Evolutionary conservation across 1,140 invertebrate genomes (phyloP), one percentile per base, ranked within the genome.

Genomic region (Drosophila azteca): DNA sequence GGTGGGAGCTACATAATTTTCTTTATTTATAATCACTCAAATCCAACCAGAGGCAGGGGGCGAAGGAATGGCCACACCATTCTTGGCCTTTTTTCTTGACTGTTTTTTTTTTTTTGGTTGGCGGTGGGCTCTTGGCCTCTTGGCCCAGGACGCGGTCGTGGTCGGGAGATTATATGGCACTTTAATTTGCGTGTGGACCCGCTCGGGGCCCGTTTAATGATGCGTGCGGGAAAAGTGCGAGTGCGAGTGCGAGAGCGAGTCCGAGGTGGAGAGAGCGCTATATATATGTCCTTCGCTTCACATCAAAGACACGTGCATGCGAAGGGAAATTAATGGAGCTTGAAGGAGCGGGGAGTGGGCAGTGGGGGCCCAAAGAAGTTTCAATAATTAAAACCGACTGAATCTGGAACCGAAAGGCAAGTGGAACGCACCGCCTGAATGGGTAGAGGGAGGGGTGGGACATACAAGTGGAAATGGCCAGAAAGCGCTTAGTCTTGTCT

Each of bases 11-110:
- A 41, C 43, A 31, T 54, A 81, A 70, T 85, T 73, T 67, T 68
- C 24, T 26, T 85, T 81, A 81, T 81, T 77, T 87, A 85, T 85
- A 85, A 85, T 85, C 81, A 78, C 77, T 85, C 74, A 81, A 68
- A 80, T 79, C 76, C 76, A 75, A 50, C 45, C 22, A 48, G 15
- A 57, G 22, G 50, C 49, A 41, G 2, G 9, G 46, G 43, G 24
- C 49, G 24, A 24, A 2, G 24, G 74, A 64, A 62, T n/a, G n/a
- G n/a, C 17, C 31, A 77, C 46, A 44, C 20, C 29, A 17, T 59
- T 59, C 17, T 35, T 54, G 24, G 17, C 39, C 20, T 35, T 20
- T 31, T 20, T 46, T 26, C 51, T 48, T 29, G 49, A 41, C 49
- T 52, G 59, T 44, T 51, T 44, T n/a, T 11, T 35, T 35, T 3